Evolutionary conservation across 2,888 invertebrate species (phyloP), one percentile per base, ranked within the genome.

Genomic region (Frankliniella intonsa): DNA sequence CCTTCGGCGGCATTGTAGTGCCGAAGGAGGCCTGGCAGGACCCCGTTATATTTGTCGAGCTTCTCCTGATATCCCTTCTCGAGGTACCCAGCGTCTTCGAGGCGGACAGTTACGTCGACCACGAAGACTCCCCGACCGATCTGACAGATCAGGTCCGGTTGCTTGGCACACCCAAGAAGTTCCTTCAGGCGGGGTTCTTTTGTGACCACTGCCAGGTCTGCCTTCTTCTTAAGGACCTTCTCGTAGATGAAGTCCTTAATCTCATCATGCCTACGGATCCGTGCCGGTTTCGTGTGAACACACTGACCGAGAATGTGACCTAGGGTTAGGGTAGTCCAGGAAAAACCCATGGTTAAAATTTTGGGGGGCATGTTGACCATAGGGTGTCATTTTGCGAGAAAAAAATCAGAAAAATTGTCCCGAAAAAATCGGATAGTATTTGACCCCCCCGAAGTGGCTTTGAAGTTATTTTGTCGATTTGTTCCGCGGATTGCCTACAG

Each of bases 71-170:
- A 84, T 80, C 85, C 86, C 81, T 83, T 82, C 10, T 82, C 83
- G 11, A 86, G 84, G 69, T 83, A 82, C n/a, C 83, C 82, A 11
- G 81, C 80, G 22, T 84, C 84, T 79, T 85, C 85, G 65, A 84
- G 84, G 82, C 84, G 83, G 79, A 85, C 85, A 2, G 86, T 85
- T 0, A 87, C 85, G 81, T 87, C 86, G 84, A 85, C 85, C 84
- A 86, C 84, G 76, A 83, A 83, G 82, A 85, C 84, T 84, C 84
- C 80, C 81, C 82, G 84, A 84, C 83, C 84, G 85, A 55, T 84
- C 80, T 84, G 83, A 27, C 86, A 79, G 55, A 86, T 85, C 83
- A 87, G 85, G 84, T 86, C 86, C 0, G 85, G 86, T 85, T 86
- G n/a, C 85, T 80, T 86, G 86, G 79, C 84, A 83, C 82, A 84